A percentile compares a stretch with the other conserved stretches of the same genome.
phyloP scores from a whole-genome alignment of 2,797 vertebrate genomes.

The Pipistrellus kuhlii region DNA sequence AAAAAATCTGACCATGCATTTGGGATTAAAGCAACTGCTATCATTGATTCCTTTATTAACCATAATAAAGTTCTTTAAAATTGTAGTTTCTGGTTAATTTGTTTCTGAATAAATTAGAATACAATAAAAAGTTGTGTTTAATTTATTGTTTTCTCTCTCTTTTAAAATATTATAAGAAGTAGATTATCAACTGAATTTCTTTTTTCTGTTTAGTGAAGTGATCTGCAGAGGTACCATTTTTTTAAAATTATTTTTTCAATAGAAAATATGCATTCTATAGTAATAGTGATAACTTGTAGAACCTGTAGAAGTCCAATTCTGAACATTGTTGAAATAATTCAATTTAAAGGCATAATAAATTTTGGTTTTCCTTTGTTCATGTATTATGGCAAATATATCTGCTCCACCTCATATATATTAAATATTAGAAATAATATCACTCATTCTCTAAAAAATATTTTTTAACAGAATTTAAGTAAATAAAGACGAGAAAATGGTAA shows the following conservation, averaged over 20 bases:
- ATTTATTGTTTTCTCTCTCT: not conserved
- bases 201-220: not conserved
- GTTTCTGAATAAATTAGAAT: not conserved
- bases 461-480: slow-evolving; percentile 16
- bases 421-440: slow-evolving; percentile 31
- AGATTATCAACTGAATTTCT: not conserved
- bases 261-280: not conserved
- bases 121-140: slow-evolving; percentile 25
- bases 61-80: slow-evolving; percentile 10
- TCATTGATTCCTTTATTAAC: not conserved
- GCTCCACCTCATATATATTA: not conserved
- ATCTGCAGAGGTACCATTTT: not conserved
- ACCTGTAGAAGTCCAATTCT: slow-evolving; percentile 23
- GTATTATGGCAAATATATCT: not conserved
- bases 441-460: not conserved
- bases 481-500: not conserved
- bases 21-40: not conserved
- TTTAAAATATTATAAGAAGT: not conserved
- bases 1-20: not conserved
- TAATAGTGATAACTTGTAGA: not conserved
- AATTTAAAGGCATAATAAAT: slow-evolving; percentile 33
- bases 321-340: not conserved
- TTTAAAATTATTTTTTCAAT: not conserved
- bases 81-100: slow-evolving; percentile 20
- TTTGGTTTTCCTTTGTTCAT: slow-evolving; percentile 40